These are phyloP conservation scores for Cryptus armator DNA, from an alignment of 2,888 invertebrate genomes.

Conservation along the genomic window DNA sequence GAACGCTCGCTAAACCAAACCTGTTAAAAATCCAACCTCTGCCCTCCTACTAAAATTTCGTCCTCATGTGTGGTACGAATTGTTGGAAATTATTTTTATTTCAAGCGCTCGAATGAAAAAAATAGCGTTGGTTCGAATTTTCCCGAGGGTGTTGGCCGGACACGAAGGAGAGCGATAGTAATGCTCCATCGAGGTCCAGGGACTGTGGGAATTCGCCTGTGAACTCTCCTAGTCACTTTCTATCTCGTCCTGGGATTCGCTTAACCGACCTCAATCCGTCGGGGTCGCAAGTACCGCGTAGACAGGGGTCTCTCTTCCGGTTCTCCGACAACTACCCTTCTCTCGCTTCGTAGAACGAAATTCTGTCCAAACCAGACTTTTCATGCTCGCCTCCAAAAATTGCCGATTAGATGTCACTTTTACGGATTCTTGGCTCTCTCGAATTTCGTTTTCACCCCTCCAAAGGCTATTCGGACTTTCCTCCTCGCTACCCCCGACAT, in stretches of 20 bases:
- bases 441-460: background rate
- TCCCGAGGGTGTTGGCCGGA: background rate
- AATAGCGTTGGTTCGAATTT: background rate
- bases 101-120: conserved; percentile 1
- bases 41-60: background rate
- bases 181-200: background rate
- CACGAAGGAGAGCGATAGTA: background rate
- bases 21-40: background rate
- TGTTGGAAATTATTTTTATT: conserved; percentile 4
- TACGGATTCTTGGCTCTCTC: conserved; percentile 11
- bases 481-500: background rate
- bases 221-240: conserved; percentile 24
- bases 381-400: conserved; percentile 41
- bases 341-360: conserved; percentile 16
- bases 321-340: background rate
- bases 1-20: background rate
- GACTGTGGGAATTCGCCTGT: conserved; percentile 16
- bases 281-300: conserved; percentile 29
- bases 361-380: conserved; percentile 20
- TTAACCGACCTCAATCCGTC: conserved; percentile 63
- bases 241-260: conserved; percentile 47
- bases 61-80: too few relatives aligned
- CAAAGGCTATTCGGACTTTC: background rate
- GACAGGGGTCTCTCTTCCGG: too few relatives aligned
- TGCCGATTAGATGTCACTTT: conserved; percentile 13